phyloP scores from a whole-genome alignment of 1,140 invertebrate species.

The Bombyx mandarina region DNA sequence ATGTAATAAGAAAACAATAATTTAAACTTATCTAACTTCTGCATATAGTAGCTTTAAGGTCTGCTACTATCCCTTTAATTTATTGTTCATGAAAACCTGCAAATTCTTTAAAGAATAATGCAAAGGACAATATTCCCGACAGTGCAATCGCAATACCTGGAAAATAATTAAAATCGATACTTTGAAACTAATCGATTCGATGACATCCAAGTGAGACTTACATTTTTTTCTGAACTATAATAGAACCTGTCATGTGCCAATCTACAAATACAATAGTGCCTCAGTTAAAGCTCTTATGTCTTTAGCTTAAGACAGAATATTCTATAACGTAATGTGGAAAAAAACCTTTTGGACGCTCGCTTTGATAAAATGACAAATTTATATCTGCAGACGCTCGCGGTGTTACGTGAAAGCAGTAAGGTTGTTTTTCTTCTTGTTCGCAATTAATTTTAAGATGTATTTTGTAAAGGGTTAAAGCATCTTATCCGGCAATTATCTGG shows the following conservation, averaged over 20 bases:
- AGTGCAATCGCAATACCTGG: constrained; percentile 29
- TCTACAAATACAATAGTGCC: constrained; percentile 10
- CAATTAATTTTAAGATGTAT: no score
- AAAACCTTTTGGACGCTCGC: no score
- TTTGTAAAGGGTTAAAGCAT: constrained; percentile 16
- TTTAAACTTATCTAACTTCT: no score
- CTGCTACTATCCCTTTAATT: no score
- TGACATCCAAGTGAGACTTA: constrained; percentile 2
- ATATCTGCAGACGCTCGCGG: constrained; percentile 5
- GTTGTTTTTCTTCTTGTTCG: no score
- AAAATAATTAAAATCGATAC: constrained; percentile 25
- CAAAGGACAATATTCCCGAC: constrained; percentile 4
- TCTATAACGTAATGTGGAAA: background rate
- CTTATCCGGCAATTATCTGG: constrained; percentile 33
- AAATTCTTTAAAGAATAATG: background rate
- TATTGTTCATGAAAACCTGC: no score
- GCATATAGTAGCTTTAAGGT: no score
- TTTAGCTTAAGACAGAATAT: constrained; percentile 10
- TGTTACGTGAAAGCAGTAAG: no score
- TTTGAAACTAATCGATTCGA: constrained; percentile 38
- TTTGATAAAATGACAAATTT: background rate
- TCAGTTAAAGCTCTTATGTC: constrained; percentile 1
- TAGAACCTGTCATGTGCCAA: constrained; percentile 18
- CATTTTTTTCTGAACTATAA: constrained; percentile 31
- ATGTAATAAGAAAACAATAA: no score